Conservation (phyloP, 30 jellyfish, hydroid and myxozoan genomes). For the Turritopsis dohrnii region DNA sequence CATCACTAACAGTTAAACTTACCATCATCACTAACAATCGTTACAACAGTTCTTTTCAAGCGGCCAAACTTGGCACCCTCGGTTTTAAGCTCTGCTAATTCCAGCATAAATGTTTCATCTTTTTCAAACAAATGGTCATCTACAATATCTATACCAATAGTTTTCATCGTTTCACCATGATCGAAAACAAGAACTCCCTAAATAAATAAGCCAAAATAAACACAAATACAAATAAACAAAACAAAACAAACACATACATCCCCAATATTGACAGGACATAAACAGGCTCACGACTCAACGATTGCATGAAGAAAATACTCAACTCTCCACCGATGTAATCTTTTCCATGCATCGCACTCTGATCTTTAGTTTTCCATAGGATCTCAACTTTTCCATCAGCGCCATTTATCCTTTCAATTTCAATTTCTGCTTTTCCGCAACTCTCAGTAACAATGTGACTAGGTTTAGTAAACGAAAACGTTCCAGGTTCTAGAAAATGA, state of each 20-base stretch:
- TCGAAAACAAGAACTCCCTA: slow-evolving; percentile 74
- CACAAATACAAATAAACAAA: neutral
- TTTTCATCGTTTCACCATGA: slow-evolving; percentile 93
- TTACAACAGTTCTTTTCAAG: slow-evolving; percentile 84
- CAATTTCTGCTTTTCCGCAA: slow-evolving; percentile 71
- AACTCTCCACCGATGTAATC: slow-evolving; percentile 90
- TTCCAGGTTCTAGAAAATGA: slow-evolving; percentile 85
- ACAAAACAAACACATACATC: neutral
- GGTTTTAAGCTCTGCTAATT: slow-evolving; percentile 62
- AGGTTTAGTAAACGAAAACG: slow-evolving; percentile 70
- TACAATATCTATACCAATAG: slow-evolving; percentile 63
- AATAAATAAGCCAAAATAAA: neutral
- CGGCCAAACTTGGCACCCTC: slow-evolving; percentile 84
- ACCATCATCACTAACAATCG: slow-evolving; percentile 97
- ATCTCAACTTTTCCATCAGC: slow-evolving; percentile 93
- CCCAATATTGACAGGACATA: no score
- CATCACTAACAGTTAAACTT: no score
- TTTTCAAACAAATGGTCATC: slow-evolving; percentile 92
- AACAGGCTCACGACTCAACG: no score
- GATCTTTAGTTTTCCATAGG: slow-evolving; percentile 92
- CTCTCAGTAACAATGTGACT: slow-evolving; percentile 86
- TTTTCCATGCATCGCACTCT: slow-evolving; percentile 86
- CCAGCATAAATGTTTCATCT: slow-evolving; percentile 89
- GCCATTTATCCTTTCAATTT: slow-evolving; percentile 75
- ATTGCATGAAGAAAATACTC: no score